Base-by-base conservation (phyloP, 2,113 vertebrate species). In the Pionites leucogaster region DNA sequence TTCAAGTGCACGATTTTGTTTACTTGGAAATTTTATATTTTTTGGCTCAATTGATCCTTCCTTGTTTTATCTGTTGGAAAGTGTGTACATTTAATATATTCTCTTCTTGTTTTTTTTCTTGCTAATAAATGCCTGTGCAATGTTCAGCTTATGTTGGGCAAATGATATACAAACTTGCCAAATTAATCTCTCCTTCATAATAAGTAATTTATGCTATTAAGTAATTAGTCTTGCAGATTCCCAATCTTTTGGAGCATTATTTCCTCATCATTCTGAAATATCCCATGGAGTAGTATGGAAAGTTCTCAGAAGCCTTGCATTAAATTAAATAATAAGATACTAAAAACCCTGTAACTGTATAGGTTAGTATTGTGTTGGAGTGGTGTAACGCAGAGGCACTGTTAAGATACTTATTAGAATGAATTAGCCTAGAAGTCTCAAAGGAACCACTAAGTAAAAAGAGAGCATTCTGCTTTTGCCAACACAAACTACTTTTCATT, bases 401-500 rank as follows among this genome's bases (percentile, higher is more conserved):
- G n/a, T 87, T 83, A 75, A 75, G 59, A 76, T 50, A 70, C 42
- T 93, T 78, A 39, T 75, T 84, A 60, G 90, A 86, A 86, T 84
- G 92, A 96, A 77, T 91, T 87, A 91, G 64, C 79, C 41, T 55
- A 23, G 59, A 86, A 63, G 69, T 96, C 72, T 86, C 86, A 37
- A 19, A 86, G 92, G 86, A 89, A 62, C n/a, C 72, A 63, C 27
- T 81, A 79, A 75, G 81, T 59, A 82, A 80, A 95, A 94, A 69
- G 71, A 75, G 63, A 93, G 63, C 24, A 28, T 85, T 97, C 33
- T 93, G 63, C 50, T 53, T 90, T 44, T 95, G 92, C 86, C 89
- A 97, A 88, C 50, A 94, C 49, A 93, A 94, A 93, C 91, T 86
- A 52, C 67, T 87, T 95, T 33, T 93, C 35, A 17, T 94, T 85